phyloP scores from a whole-genome alignment of 1,140 invertebrate genomes.

The Drosophila prosaltans region DNA sequence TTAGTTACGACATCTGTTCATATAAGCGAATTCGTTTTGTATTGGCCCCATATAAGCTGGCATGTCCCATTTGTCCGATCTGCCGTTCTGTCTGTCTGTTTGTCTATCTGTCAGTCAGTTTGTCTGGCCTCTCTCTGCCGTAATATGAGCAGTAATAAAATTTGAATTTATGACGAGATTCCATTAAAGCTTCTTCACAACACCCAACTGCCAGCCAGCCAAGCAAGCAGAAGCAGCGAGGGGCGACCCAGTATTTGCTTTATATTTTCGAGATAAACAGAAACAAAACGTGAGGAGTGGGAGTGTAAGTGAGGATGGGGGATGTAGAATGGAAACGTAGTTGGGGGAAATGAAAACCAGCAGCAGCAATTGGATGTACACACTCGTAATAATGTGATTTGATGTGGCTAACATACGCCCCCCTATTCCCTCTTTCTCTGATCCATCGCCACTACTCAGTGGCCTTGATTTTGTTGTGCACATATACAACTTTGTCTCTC shows the following conservation, averaged over 20 bases:
- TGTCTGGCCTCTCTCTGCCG: slow-evolving; percentile 40
- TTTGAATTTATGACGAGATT: slow-evolving; percentile 83
- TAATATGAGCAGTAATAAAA: slow-evolving; percentile 82
- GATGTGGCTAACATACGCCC: slow-evolving; percentile 38
- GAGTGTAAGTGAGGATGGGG: slow-evolving; percentile 28
- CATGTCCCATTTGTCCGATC: slow-evolving; percentile 32
- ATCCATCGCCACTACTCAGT: background rate
- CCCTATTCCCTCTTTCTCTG: slow-evolving; percentile 1
- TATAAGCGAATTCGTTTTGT: slow-evolving; percentile 33
- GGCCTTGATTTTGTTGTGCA: slow-evolving; percentile 46
- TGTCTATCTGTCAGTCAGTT: slow-evolving; percentile 23
- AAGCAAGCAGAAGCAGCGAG: background rate
- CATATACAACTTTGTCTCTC: slow-evolving; percentile 73
- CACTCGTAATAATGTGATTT: slow-evolving; percentile 79
- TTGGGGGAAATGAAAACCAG: slow-evolving; percentile 46
- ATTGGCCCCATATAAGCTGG: slow-evolving; percentile 59
- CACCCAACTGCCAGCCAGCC: slow-evolving; percentile 46
- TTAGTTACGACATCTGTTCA: slow-evolving; percentile 28
- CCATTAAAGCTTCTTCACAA: slow-evolving; percentile 81
- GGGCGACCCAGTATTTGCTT: slow-evolving; percentile 69
- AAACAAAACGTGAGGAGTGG: slow-evolving; percentile 28
- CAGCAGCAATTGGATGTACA: slow-evolving; percentile 46
- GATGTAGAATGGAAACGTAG: slow-evolving; percentile 39
- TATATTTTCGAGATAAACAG: slow-evolving; percentile 56
- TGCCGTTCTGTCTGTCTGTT: slow-evolving; percentile 32